Conservation (phyloP, 2,888 invertebrate genomes). For the Caenorhabditis sp. region DNA sequence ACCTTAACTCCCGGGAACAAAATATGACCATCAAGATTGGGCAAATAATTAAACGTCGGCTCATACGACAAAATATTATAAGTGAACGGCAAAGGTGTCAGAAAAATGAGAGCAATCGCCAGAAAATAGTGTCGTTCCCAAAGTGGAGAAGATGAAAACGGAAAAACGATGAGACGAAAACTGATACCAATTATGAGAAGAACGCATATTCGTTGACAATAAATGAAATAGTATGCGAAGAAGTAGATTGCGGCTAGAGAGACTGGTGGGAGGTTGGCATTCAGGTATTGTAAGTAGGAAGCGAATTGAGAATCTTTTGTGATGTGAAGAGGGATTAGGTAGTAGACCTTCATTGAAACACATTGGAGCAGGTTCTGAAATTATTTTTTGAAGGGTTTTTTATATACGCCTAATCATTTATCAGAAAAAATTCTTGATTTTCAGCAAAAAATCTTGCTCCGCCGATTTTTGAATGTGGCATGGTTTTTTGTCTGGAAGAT, state of each 20-base stretch:
- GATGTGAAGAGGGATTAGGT: conserved; percentile 4
- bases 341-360: conserved; percentile 3
- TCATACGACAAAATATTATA: background rate
- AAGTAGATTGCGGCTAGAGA: background rate
- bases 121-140: conserved; percentile 6
- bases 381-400: background rate
- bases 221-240: conserved; percentile 1
- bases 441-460: no score
- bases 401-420: background rate
- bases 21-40: background rate
- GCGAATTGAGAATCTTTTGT: background rate
- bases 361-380: conserved; percentile 8
- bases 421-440: no score
- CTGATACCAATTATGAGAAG: conserved; percentile 5
- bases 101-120: background rate
- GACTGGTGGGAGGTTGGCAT: background rate
- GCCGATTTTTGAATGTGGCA: no score
- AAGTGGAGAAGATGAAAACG: conserved; percentile 9
- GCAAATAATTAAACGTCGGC: background rate
- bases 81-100: conserved; percentile 4
- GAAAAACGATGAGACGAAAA: conserved; percentile 10
- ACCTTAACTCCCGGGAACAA: background rate
- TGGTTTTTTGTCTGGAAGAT: no score
- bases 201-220: conserved; percentile 8
- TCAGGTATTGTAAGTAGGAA: background rate